A percentile compares a stretch with the other conserved stretches of the same genome.
These are phyloP conservation scores for Temnothorax longispinosus DNA, from an alignment of 1,140 invertebrate species.

Conservation along the genomic window DNA sequence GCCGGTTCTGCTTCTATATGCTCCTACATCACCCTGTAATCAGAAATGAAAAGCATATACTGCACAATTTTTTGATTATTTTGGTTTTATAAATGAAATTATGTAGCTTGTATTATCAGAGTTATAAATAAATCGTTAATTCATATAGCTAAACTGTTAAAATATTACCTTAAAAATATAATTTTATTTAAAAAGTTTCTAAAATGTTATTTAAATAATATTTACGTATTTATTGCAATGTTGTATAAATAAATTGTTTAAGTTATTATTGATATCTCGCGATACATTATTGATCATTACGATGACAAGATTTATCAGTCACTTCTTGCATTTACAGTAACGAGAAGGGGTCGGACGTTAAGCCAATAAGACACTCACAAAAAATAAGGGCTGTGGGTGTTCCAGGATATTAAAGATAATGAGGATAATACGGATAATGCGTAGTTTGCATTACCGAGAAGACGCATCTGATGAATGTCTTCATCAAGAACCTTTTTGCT, in stretches of 20 bases:
- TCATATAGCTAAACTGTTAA: too few species aligned
- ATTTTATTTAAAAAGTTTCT: not conserved
- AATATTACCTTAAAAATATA: not conserved
- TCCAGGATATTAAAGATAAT: constrained; percentile 50
- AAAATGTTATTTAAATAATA: not conserved
- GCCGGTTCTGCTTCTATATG: constrained; percentile 78
- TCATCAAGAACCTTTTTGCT: constrained; percentile 8
- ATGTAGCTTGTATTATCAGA: not conserved
- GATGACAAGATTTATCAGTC: constrained; percentile 14
- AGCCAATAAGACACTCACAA: constrained; percentile 35
- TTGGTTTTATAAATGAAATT: not conserved
- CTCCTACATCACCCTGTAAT: constrained; percentile 79
- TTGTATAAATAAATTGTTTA: not conserved
- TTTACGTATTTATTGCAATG: not conserved
- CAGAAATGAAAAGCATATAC: not conserved
- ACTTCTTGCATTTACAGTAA: constrained; percentile 27
- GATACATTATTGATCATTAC: constrained; percentile 5
- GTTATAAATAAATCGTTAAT: too few species aligned
- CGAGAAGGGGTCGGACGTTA: constrained; percentile 24
- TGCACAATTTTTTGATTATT: not conserved
- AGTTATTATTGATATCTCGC: not conserved
- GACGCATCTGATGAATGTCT: constrained; percentile 34
- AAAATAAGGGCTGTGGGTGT: constrained; percentile 40
- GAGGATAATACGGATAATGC: constrained; percentile 58
- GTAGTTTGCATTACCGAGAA: constrained; percentile 31